A percentile compares a stretch with the other conserved stretches of the same genome.
Evolutionary conservation across 2,797 vertebrate genomes (phyloP).

Genomic region (Anisognathus igniventris): DNA sequence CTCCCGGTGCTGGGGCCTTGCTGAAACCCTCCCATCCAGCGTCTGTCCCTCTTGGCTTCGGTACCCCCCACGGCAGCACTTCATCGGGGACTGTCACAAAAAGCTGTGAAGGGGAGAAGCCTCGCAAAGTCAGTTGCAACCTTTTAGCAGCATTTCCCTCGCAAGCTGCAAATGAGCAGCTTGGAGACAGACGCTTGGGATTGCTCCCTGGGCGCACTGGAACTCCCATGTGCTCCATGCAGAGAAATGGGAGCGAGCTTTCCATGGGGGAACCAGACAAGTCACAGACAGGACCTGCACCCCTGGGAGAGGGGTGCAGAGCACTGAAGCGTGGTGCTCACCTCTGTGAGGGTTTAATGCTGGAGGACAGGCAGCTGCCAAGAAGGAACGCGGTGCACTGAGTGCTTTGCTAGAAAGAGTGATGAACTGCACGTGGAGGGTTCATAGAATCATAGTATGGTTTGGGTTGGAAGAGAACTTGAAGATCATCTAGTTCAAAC

Average conservation of each 20-base stretch:
- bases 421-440: not conserved
- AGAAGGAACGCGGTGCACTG: fast-evolving
- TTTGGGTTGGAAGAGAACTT: not conserved
- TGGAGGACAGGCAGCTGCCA: not conserved
- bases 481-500: not conserved
- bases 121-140: not conserved
- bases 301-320: not conserved
- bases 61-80: not conserved
- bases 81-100: conserved; percentile 19
- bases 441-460: not conserved
- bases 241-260: not conserved
- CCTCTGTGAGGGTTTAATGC: fast-evolving
- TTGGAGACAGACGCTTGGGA: conserved; percentile 29
- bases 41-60: not conserved
- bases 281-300: not conserved
- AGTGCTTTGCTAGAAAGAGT: not conserved
- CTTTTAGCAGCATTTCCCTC: not conserved
- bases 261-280: not conserved
- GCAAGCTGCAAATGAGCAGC: conserved; percentile 26
- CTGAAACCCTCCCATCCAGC: conserved; percentile 14
- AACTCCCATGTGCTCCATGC: not conserved
- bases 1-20: not conserved
- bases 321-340: fast-evolving
- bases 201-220: not conserved
- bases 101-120: conserved; percentile 57